phyloP scores from a whole-genome alignment of 2,888 invertebrate species.

The Andrena bucephala region DNA sequence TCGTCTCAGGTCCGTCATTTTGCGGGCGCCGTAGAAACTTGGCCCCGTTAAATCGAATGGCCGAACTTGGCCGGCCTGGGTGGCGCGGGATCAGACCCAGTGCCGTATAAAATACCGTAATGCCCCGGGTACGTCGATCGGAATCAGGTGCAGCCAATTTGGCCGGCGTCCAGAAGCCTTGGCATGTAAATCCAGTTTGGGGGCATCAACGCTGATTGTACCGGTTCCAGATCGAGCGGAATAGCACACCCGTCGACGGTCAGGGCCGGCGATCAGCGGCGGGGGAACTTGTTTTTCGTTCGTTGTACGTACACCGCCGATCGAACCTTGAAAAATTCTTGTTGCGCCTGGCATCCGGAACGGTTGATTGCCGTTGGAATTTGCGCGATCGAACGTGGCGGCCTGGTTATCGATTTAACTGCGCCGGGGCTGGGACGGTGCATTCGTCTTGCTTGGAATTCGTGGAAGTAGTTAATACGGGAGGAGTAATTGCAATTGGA shows the following conservation, averaged over 20 bases:
- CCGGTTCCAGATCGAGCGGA: conserved; percentile 64
- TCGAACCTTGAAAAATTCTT: conserved; percentile 63
- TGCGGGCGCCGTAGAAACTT: conserved; percentile 75
- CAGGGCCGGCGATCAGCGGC: conserved; percentile 46
- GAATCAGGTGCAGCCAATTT: conserved; percentile 82
- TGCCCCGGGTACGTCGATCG: conserved; percentile 75
- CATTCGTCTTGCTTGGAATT: conserved; percentile 2
- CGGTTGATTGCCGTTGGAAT: conserved; percentile 17
- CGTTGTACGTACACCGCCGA: conserved; percentile 31
- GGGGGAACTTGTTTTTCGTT: conserved; percentile 52
- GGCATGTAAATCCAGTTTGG: conserved; percentile 77
- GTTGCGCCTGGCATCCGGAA: conserved; percentile 6
- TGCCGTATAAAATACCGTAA: conserved; percentile 79
- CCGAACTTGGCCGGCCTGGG: conserved; percentile 68
- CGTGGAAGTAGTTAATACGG: neutral
- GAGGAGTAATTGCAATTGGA: conserved; percentile 7
- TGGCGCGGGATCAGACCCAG: conserved; percentile 60
- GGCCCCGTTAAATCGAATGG: conserved; percentile 79
- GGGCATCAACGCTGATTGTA: conserved; percentile 67
- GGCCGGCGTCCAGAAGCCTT: conserved; percentile 77
- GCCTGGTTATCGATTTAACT: conserved; percentile 31
- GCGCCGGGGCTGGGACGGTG: neutral
- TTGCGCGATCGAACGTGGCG: neutral
- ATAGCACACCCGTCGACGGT: conserved; percentile 60
- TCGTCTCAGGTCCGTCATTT: conserved; percentile 74